Evolutionary conservation across 2,113 vertebrate genomes (phyloP).

Genomic region (Hemicordylus capensis): DNA sequence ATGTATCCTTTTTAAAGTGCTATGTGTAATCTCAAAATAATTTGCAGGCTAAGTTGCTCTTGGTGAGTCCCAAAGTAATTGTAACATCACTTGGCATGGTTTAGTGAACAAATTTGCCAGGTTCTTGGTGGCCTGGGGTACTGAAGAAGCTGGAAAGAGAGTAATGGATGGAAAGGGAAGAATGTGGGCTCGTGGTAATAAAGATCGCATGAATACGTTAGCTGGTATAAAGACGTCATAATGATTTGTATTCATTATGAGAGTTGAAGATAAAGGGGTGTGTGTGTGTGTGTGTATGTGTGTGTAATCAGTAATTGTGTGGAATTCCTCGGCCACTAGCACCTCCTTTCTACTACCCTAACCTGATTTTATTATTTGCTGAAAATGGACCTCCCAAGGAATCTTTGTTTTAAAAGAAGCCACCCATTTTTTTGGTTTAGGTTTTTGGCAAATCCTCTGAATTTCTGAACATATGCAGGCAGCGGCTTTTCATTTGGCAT

Average conservation of each 20-base stretch:
- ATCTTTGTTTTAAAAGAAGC: slow-evolving; percentile 44
- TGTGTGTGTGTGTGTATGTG: too few relatives aligned
- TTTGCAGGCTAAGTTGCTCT: slow-evolving; percentile 43
- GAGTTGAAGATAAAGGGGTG: slow-evolving; percentile 24
- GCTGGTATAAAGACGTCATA: neutral
- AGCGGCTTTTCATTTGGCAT: slow-evolving; percentile 13
- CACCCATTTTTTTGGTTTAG: slow-evolving; percentile 10
- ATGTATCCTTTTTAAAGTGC: neutral
- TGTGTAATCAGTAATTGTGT: too few relatives aligned
- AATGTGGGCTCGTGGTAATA: neutral
- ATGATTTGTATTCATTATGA: slow-evolving; percentile 9
- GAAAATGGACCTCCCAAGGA: slow-evolving; percentile 31
- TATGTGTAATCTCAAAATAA: slow-evolving; percentile 53
- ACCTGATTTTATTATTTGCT: slow-evolving; percentile 19
- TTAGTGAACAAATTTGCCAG: slow-evolving; percentile 20
- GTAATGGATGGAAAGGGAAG: neutral
- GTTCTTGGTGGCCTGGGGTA: slow-evolving; percentile 4
- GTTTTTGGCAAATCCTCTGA: neutral
- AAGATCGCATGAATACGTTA: neutral
- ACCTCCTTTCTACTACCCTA: neutral
- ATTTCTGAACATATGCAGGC: slow-evolving; percentile 19
- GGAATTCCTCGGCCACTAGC: neutral
- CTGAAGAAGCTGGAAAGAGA: neutral
- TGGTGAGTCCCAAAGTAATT: slow-evolving; percentile 22
- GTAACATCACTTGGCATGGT: neutral